phyloP scores from a whole-genome alignment of 2,888 invertebrate species.

The Tachystola acroxantha region DNA sequence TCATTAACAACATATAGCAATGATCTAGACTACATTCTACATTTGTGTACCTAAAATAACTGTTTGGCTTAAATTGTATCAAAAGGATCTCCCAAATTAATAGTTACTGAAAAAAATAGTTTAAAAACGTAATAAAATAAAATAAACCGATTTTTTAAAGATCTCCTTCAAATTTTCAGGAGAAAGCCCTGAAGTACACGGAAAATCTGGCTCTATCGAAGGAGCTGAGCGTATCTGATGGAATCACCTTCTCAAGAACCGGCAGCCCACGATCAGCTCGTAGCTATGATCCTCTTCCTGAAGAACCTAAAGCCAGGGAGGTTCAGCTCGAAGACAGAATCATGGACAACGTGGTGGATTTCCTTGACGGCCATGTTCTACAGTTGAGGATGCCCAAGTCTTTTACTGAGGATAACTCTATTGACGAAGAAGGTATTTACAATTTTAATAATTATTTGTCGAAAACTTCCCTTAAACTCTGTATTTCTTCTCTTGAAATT shows the following conservation, averaged over 20 bases:
- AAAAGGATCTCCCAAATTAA: too few species aligned
- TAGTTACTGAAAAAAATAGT: background rate
- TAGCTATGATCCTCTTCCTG: slow-evolving; percentile 62
- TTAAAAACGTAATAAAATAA: background rate
- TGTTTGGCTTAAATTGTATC: too few species aligned
- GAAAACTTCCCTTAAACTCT: too few species aligned
- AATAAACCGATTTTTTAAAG: background rate
- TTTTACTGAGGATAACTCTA: slow-evolving; percentile 61
- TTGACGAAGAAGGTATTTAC: slow-evolving; percentile 65
- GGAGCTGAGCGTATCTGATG: slow-evolving; percentile 56
- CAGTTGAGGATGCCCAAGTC: slow-evolving; percentile 68
- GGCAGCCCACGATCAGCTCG: slow-evolving; percentile 63
- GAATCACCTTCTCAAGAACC: slow-evolving; percentile 57
- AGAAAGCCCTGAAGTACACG: slow-evolving; percentile 68
- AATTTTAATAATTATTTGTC: background rate
- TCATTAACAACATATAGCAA: too few species aligned
- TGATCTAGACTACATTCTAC: too few species aligned
- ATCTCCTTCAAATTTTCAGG: slow-evolving; percentile 38
- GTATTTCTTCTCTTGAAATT: too few species aligned
- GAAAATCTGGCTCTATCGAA: slow-evolving; percentile 66
- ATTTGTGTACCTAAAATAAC: too few species aligned
- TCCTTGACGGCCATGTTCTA: slow-evolving; percentile 60
- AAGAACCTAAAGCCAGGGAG: slow-evolving; percentile 63
- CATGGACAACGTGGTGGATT: slow-evolving; percentile 65
- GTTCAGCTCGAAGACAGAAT: slow-evolving; percentile 63